Base-by-base conservation (phyloP, 2,888 invertebrate species). In the Cyclophora albipunctata region DNA sequence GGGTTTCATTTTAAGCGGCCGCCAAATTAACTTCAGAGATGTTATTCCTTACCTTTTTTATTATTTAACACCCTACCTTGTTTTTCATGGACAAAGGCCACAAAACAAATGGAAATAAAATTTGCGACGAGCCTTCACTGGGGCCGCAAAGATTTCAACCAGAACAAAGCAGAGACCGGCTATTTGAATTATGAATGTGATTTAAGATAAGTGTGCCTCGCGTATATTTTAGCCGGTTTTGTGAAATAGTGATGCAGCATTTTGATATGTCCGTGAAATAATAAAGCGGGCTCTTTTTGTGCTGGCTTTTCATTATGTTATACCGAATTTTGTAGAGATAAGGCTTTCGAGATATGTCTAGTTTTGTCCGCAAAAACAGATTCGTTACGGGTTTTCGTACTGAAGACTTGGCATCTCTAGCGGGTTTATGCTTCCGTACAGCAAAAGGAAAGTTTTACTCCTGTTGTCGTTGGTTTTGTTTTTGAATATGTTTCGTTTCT, bases 1-100 rank as follows among this genome's bases (percentile, higher is more conserved):
- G 66, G 74, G 73, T 78, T 78, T 80, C 79, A 77, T 77, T 73
- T 58, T 68, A 67, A 71, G 64, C 72, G 66, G 66, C 64, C 63
- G 67, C 63, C 66, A 72, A 75, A 76, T 75, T 75, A 73, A 73
- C 74, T 71, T 54, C 60, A 61, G 66, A 66, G 69, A 73, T 71
- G 72, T 73, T 73, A 70, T 66, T 69, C 66, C 60, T 65, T 71
- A 5, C 66, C 66, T 57, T 68, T 75, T 76, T 72, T 73, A 73
- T 76, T 74, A 75, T 73, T 73, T 74, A 74, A 64, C 67, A 69
- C 69, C 65, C 62, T 60, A 58, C 59, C 56, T 60, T 55, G 60
- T 69, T 68, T 68, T 61, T 64, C 61, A 61, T 54, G 66, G 62
- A 70, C 69, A 69, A 67, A 59, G 63, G 50, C 46, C 55, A 41